phyloP scores from a whole-genome alignment of 2,113 vertebrate genomes.

The Hippocampus barbouri region DNA sequence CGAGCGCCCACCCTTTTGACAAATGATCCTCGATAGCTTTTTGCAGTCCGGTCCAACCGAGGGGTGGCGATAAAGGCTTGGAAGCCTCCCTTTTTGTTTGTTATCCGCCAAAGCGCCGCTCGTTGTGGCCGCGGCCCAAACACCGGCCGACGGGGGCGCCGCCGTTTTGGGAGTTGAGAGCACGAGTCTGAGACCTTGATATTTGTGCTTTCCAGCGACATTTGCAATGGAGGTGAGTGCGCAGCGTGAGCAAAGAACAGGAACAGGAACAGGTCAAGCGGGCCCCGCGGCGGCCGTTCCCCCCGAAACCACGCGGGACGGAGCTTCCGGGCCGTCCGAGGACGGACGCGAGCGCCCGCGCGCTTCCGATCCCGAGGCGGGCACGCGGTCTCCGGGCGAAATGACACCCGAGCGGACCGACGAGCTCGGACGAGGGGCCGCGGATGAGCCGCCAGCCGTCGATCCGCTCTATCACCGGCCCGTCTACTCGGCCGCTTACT shows the following conservation, averaged over 20 bases:
- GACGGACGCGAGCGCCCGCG: conserved; percentile 88
- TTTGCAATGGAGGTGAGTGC: conserved; percentile 96
- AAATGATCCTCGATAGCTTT: no score
- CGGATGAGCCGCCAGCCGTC: conserved; percentile 74
- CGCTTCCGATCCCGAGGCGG: conserved; percentile 70
- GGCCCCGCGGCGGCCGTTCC: conserved; percentile 83
- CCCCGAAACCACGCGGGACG: conserved; percentile 75
- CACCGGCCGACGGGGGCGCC: background rate
- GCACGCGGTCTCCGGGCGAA: conserved; percentile 39
- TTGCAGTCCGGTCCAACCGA: no score
- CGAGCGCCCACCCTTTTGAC: no score
- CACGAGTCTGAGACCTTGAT: background rate
- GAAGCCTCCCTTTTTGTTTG: no score
- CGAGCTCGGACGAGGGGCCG: conserved; percentile 84
- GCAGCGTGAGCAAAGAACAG: conserved; percentile 85
- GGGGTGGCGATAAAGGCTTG: no score
- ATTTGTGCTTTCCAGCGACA: conserved; percentile 73
- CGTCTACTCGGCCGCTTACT: conserved; percentile 82
- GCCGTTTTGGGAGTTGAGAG: no score
- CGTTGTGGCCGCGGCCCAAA: no score
- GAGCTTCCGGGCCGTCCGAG: conserved; percentile 88
- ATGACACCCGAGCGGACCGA: conserved; percentile 84
- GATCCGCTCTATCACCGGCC: conserved; percentile 87
- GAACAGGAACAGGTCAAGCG: conserved; percentile 87
- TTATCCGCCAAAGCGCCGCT: no score